phyloP scores from a whole-genome alignment of 2,797 vertebrate species.

The Chrosomus eos region DNA sequence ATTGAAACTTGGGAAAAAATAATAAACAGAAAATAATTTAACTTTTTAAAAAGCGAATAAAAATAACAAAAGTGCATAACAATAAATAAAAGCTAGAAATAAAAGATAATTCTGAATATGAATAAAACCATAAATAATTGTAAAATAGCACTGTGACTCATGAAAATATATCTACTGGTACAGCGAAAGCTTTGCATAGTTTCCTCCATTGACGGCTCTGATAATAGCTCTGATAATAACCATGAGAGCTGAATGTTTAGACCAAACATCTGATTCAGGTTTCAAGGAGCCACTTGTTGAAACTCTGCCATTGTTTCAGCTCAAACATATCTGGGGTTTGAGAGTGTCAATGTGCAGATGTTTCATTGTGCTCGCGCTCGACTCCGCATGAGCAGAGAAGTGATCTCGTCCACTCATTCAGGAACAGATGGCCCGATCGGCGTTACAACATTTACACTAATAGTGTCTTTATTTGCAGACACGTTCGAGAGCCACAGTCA shows the following conservation, averaged over 20 bases:
- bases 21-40: neutral
- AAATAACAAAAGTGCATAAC: neutral
- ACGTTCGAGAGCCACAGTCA: neutral
- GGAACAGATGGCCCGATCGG: constrained; percentile 70
- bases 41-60: accelerated
- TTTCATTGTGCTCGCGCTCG: constrained; percentile 57
- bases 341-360: constrained; percentile 14
- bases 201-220: neutral
- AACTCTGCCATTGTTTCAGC: neutral
- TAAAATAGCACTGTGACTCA: neutral
- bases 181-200: too few species aligned
- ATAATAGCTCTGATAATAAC: neutral
- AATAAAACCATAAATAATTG: neutral
- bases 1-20: neutral
- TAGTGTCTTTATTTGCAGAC: constrained; percentile 22
- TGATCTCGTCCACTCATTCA: constrained; percentile 73
- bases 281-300: constrained; percentile 9
- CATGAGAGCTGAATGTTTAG: neutral
- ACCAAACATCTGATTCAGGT: neutral
- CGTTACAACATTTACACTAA: constrained; percentile 20
- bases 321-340: neutral
- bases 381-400: constrained; percentile 71
- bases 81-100: neutral
- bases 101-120: neutral
- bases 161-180: neutral